Base-by-base conservation (phyloP, 2,797 vertebrate genomes). In the Anabas testudineus region DNA sequence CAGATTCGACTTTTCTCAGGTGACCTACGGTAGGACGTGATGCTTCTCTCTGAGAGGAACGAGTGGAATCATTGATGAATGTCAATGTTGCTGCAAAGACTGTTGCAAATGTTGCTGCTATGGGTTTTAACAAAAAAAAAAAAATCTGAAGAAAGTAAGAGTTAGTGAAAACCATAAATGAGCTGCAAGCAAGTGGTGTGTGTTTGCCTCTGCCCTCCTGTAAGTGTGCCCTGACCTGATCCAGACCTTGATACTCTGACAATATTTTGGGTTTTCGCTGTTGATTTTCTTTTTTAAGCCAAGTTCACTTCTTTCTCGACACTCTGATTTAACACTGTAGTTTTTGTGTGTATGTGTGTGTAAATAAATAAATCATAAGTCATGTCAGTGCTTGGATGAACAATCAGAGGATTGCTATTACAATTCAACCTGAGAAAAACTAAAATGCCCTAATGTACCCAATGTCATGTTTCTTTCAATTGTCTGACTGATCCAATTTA, bases 1-100 rank as follows among this genome's bases (percentile, higher is more conserved):
- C 7, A 0, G 2, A 30, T 39, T 19, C 4, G 53, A 28, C 32
- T 14, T 36, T 5, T 5, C 10, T 30, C 9, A n/a, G 52, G 18
- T 60, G 56, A 62, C 42, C 15, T 30, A n/a, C n/a, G n/a, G n/a
- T n/a, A 61, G 42, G 48, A 56, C 48, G 39, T 10, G 4, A 37
- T 41, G 71, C 21, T 63, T 41, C 46, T 52, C 14, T 51, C 55
- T 67, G 53, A 58, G 57, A 68, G 48, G 60, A 78, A 54, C 51
- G 64, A 53, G 64, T 48, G 32, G 37, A 21, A 53, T 9, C 34
- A 0, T 74, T 63, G 34, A 67, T 49, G 24, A 62, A 65, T 67
- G 58, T 60, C 69, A 55, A 22, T 64, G 62, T 30, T 30, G 28
- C 28, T 30, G 3, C 28, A 30, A 30, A 30, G 28, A 30, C 69